Evolutionary conservation across 2,797 vertebrate genomes (phyloP).

Genomic region (Crenuchus spilurus): DNA sequence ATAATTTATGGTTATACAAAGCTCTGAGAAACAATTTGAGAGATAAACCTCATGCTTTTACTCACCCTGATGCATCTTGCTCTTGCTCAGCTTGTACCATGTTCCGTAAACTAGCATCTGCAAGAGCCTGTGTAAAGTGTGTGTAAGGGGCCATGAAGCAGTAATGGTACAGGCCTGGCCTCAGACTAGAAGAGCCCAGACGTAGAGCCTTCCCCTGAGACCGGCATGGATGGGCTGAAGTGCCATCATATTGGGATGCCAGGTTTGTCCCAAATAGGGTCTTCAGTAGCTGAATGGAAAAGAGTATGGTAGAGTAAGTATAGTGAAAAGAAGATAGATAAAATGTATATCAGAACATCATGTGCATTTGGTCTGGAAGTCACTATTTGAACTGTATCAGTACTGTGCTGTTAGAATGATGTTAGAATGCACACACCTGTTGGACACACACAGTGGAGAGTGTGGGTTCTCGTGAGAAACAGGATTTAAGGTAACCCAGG

Average conservation of each 20-base stretch:
- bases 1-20: background rate
- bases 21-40: background rate
- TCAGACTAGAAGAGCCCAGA: constrained; percentile 89
- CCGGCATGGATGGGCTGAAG: constrained; percentile 86
- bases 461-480: constrained; percentile 93
- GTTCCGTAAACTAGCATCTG: constrained; percentile 94
- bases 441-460: constrained; percentile 97
- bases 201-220: constrained; percentile 92
- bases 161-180: constrained; percentile 95
- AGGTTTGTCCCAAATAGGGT: constrained; percentile 97
- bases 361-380: too few relatives aligned
- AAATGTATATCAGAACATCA: too few relatives aligned
- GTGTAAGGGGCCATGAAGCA: constrained; percentile 99
- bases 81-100: constrained; percentile 96
- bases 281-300: constrained; percentile 84
- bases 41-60: background rate
- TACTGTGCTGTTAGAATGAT: background rate
- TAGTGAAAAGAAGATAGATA: too few relatives aligned
- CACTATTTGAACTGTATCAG: too few relatives aligned
- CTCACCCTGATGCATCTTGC: constrained; percentile 91
- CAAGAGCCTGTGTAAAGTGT: constrained; percentile 97
- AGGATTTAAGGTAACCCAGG: constrained; percentile 92
- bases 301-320: background rate
- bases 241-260: constrained; percentile 92
- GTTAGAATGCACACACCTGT: constrained; percentile 80